phyloP scores from a whole-genome alignment of 2,888 invertebrate species.

The Plebejus argus region DNA sequence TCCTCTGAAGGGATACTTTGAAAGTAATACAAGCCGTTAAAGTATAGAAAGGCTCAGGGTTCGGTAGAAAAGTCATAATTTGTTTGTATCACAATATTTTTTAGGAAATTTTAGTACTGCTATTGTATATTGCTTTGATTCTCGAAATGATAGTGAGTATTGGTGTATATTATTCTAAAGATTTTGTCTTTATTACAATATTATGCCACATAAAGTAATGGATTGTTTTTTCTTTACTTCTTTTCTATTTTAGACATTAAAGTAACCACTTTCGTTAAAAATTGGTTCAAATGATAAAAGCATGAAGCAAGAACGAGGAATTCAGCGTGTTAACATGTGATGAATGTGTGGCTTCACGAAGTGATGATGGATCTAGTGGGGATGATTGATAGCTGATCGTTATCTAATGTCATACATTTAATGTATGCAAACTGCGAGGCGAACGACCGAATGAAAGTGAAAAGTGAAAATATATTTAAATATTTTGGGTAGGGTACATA shows the following conservation, averaged over 20 bases:
- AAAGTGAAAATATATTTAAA: background rate
- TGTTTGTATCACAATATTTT: no score
- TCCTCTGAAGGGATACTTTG: background rate
- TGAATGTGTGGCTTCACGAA: background rate
- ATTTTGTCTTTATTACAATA: no score
- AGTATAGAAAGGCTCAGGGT: background rate
- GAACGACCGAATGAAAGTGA: background rate
- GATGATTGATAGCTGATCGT: conserved; percentile 25
- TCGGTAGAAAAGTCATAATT: background rate
- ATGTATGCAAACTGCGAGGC: background rate
- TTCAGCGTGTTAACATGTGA: conserved; percentile 4
- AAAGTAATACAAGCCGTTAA: background rate
- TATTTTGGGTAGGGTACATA: background rate
- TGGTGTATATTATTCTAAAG: no score
- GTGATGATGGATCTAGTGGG: conserved; percentile 22
- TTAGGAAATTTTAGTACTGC: no score
- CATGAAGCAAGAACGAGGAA: background rate
- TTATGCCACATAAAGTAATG: no score
- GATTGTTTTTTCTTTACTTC: no score
- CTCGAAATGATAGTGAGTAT: no score
- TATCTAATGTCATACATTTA: background rate
- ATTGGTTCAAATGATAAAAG: background rate
- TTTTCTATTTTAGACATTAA: background rate
- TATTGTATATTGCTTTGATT: no score
- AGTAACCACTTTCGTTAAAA: background rate